A percentile compares a stretch with the other conserved stretches of the same genome.
Conservation (phyloP, 2,113 vertebrate species). For the Dinomys branickii region DNA sequence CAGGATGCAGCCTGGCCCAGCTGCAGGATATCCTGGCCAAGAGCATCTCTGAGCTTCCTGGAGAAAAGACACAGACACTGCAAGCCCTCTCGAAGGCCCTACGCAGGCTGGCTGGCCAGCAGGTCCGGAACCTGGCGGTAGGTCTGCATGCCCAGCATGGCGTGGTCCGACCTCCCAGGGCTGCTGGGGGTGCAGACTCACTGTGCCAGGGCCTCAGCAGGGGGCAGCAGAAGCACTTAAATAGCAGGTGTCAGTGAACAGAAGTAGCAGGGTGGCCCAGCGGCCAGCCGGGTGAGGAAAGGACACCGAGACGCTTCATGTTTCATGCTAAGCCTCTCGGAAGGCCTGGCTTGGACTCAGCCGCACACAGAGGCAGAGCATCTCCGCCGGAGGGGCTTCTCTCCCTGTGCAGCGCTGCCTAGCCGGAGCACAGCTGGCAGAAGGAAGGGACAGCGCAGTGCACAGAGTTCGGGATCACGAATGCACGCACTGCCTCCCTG, state of each 20-base stretch:
- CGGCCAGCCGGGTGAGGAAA: background rate
- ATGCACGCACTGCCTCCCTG: background rate
- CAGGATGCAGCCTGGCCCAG: conserved; percentile 88
- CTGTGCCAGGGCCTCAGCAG: background rate
- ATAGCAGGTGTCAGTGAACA: background rate
- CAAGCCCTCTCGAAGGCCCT: conserved; percentile 88
- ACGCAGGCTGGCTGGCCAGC: conserved; percentile 87
- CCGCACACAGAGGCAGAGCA: background rate
- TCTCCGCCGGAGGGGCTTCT: background rate
- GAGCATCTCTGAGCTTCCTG: conserved; percentile 78
- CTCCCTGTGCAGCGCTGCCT: background rate
- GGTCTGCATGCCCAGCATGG: background rate
- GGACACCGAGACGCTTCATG: background rate
- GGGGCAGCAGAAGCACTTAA: background rate
- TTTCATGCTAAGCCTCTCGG: background rate
- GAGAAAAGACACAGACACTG: conserved; percentile 87
- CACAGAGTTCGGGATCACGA: no score
- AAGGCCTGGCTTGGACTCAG: background rate
- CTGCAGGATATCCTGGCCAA: conserved; percentile 85
- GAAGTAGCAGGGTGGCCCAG: background rate
- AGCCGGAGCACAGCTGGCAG: background rate
- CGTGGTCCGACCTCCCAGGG: background rate
- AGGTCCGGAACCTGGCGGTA: conserved; percentile 92
- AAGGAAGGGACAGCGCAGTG: background rate
- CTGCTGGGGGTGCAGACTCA: background rate